Evolutionary conservation across 2,888 invertebrate species (phyloP).

Genomic region (Nomada hirtipes): DNA sequence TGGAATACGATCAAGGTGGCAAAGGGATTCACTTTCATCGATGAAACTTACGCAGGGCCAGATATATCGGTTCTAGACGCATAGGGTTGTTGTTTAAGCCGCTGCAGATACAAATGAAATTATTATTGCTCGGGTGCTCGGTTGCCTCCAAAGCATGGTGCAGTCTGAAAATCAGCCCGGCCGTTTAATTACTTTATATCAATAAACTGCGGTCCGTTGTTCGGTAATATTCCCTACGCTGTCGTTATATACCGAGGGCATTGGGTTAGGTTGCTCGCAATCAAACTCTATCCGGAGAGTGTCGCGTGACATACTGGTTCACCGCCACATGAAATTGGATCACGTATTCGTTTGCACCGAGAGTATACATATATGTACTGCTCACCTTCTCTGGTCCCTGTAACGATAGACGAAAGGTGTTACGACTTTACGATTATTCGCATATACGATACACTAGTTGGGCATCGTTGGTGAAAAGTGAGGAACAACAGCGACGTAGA

Average conservation of each 20-base stretch:
- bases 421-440: conserved; percentile 23
- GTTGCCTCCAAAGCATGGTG: neutral
- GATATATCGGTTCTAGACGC: conserved; percentile 1
- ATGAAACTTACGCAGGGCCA: neutral
- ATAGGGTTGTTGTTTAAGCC: neutral
- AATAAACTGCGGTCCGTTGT: conserved; percentile 22
- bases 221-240: neutral
- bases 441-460: conserved; percentile 37
- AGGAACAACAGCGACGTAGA: neutral
- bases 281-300: conserved; percentile 16
- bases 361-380: conserved; percentile 15
- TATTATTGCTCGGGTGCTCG: conserved; percentile 23
- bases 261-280: neutral
- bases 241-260: too few species aligned
- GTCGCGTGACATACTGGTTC: conserved; percentile 3
- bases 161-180: neutral
- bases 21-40: conserved; percentile 18
- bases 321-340: conserved; percentile 48
- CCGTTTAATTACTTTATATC: conserved; percentile 43
- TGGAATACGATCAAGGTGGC: neutral
- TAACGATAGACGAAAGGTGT: conserved; percentile 45
- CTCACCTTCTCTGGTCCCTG: conserved; percentile 19
- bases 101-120: conserved; percentile 5
- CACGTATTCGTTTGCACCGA: conserved; percentile 54
- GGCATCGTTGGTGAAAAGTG: conserved; percentile 18